These are phyloP conservation scores for Poeciliopsis prolifica DNA, from an alignment of 2,113 vertebrate genomes.

Conservation along the genomic window DNA sequence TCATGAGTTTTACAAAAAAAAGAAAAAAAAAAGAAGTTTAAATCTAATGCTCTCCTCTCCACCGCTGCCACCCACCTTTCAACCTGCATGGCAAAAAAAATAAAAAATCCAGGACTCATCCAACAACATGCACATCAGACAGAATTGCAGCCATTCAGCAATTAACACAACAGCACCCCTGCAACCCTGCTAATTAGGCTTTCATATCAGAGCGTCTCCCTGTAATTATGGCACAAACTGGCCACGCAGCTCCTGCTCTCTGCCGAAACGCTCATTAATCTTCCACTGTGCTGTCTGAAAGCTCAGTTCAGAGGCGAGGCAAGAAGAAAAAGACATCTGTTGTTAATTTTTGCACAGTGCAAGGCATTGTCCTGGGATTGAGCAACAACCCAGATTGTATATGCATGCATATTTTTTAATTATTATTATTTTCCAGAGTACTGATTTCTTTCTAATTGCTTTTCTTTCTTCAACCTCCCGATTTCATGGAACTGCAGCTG, in stretches of 20 bases:
- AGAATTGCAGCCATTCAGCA: slow-evolving; percentile 55
- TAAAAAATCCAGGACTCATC: slow-evolving; percentile 36
- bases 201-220: slow-evolving; percentile 66
- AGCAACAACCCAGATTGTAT: neutral
- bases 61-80: slow-evolving; percentile 59
- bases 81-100: slow-evolving; percentile 35
- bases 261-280: slow-evolving; percentile 66
- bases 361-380: neutral
- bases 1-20: slow-evolving; percentile 2
- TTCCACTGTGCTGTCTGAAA: slow-evolving; percentile 40
- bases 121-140: slow-evolving; percentile 56
- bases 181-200: slow-evolving; percentile 71
- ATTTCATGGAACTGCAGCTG: neutral
- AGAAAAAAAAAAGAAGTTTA: neutral
- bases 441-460: too few species aligned
- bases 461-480: neutral
- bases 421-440: too few species aligned
- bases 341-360: slow-evolving; percentile 2
- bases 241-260: slow-evolving; percentile 46
- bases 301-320: slow-evolving; percentile 26
- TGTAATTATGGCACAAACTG: slow-evolving; percentile 71
- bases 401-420: neutral
- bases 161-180: slow-evolving; percentile 69
- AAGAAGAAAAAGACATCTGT: neutral
- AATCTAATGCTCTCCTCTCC: neutral